Evolutionary conservation across 2,888 invertebrate genomes (phyloP).

Genomic region (Carabus problematicus): DNA sequence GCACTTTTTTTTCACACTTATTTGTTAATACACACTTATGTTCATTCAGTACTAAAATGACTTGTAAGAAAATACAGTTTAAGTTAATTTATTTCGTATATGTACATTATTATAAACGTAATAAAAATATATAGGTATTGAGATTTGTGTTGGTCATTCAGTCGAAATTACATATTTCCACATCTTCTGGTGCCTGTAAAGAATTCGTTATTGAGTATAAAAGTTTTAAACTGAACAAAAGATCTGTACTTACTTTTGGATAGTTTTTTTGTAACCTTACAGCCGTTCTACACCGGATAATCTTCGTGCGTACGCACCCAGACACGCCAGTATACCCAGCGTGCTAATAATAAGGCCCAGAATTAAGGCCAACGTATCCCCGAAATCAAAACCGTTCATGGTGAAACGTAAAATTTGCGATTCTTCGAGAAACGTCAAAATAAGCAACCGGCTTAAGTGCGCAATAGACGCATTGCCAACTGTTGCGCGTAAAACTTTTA

Average conservation of each 20-base stretch:
- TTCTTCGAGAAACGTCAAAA: neutral
- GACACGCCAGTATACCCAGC: slow-evolving; percentile 70
- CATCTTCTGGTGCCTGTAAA: neutral
- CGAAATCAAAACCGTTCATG: slow-evolving; percentile 66
- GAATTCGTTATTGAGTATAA: neutral
- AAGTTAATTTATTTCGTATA: slow-evolving; percentile 14
- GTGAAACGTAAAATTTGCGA: slow-evolving; percentile 1
- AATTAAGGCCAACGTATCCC: slow-evolving; percentile 71
- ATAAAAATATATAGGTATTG: too few species aligned
- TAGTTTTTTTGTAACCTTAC: slow-evolving; percentile 29
- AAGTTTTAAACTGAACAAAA: neutral
- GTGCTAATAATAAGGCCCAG: slow-evolving; percentile 67
- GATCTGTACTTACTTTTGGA: neutral
- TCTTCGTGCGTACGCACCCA: slow-evolving; percentile 73
- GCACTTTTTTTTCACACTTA: neutral
- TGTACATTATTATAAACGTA: neutral
- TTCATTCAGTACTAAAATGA: neutral
- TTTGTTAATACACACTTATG: too few species aligned
- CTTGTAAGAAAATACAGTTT: neutral
- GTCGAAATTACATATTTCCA: too few species aligned
- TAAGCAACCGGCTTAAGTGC: slow-evolving; percentile 9
- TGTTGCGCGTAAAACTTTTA: too few species aligned
- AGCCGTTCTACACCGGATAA: slow-evolving; percentile 59
- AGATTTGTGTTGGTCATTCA: too few species aligned
- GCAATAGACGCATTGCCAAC: too few species aligned